A percentile compares a stretch with the other conserved stretches of the same genome.
Evolutionary conservation across 2,888 invertebrate species (phyloP).

Genomic region (Caenorhabditis virilis): DNA sequence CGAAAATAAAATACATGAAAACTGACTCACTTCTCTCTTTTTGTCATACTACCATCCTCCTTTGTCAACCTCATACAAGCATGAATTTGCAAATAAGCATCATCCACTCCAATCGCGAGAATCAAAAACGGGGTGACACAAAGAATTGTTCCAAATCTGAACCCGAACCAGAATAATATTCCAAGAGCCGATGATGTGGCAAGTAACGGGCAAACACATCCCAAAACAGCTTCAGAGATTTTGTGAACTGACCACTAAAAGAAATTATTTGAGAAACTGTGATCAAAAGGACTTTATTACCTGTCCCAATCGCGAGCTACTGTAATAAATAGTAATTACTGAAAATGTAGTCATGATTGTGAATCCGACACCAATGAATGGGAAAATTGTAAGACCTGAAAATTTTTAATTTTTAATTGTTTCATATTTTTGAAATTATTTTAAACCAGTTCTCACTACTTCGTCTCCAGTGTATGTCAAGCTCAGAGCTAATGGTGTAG

Average conservation of each 20-base stretch:
- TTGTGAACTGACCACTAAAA: conserved; percentile 50
- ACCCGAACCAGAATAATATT: conserved; percentile 59
- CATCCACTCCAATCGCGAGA: conserved; percentile 66
- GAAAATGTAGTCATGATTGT: conserved; percentile 59
- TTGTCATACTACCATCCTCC: conserved; percentile 36
- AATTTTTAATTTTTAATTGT: no score
- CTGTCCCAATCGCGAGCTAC: conserved; percentile 41
- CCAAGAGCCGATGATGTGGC: conserved; percentile 63
- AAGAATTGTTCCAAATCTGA: conserved; percentile 65
- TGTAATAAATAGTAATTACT: conserved; percentile 53
- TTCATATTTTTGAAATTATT: neutral
- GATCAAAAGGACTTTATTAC: neutral
- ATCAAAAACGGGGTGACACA: conserved; percentile 65
- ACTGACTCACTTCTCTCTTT: conserved; percentile 36
- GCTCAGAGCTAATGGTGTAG: conserved; percentile 51
- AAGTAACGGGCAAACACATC: conserved; percentile 60
- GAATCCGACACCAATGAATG: conserved; percentile 62
- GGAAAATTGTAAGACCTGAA: conserved; percentile 58
- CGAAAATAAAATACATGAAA: neutral
- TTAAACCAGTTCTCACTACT: conserved; percentile 60
- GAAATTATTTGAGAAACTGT: neutral
- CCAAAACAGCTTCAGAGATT: conserved; percentile 53
- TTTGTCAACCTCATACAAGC: conserved; percentile 53
- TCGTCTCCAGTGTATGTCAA: conserved; percentile 62
- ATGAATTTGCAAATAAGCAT: conserved; percentile 64